Base-by-base conservation (phyloP, 2,113 vertebrate genomes). In the Saccopteryx leptura region DNA sequence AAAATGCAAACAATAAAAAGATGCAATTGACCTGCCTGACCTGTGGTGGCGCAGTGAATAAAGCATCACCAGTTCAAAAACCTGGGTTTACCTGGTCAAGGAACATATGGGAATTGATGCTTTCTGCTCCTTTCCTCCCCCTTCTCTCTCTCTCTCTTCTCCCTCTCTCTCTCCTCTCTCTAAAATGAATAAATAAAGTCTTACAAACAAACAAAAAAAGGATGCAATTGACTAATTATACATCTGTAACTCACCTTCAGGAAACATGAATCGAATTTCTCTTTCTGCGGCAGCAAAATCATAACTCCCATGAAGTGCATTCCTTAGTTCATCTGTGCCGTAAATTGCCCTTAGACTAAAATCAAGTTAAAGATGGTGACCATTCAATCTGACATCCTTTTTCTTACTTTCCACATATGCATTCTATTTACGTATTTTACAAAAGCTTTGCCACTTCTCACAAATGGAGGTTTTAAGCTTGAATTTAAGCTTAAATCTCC, bases 181-280 rank as follows among this genome's bases (percentile, higher is more conserved):
- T 39, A 72, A 89, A 97, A 86, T 71, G 66, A 82, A 95, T 83
- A 4, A 72, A 78, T 39, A 93, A 92, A 80, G 7, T 39, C 39
- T 39, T 39, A 39, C 39, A 39, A 39, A 39, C 28, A 95, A 95
- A 91, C 21, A 83, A 80, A 18, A 72, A 85, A 8, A 21, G 92
- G 28, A 84, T 21, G 14, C 24, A 87, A 19, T 39, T 86, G 18
- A 88, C 31, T 89, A 80, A 91, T 82, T 52, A 90, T 26, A 84
- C 24, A 84, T 58, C 14, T 71, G 6, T 63, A 96, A 98, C 98
- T 98, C 98, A 99, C 99, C 98, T 98, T 99, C 98, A 96, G 99
- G 99, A 97, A 99, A 99, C 98, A 99, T 99, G 97, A 99, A 99
- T 90, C 98, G 98, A 94, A 99, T 99, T 98, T 99, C 99, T 90